Evolutionary conservation across 92 coral and sea anemone species (phyloP), one percentile per base, ranked within the genome.

Genomic region (Pocillopora grandis): DNA sequence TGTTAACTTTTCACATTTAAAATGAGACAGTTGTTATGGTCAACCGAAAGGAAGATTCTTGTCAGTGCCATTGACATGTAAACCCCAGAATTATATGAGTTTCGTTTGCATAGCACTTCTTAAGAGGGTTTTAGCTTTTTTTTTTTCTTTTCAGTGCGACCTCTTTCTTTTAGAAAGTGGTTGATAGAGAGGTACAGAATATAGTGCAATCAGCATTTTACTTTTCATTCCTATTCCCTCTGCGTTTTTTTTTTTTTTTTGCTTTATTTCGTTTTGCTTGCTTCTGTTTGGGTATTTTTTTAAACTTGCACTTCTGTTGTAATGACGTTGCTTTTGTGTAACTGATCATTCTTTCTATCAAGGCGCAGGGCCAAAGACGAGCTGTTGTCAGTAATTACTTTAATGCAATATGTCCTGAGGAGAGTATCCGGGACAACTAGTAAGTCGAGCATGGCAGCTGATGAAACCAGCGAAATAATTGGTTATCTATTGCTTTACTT

Each of bases 381-480:
- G 7, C 66, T 42, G 52, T 42, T 7, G 52, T 42, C 85, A 81
- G 77, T 71, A 12, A 70, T 58, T 33, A 36, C 77, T 68, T 81
- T 33, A 81, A 81, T 70, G 77, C 62, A 33, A 57, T 81, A 19
- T 71, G 31, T 33, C 85, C 85, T 64, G 77, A 71, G 7, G 85
- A 81, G 58, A 69, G 37, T 71, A 58, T 33, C 77, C 60, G 65
- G 65, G 62, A 58, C 69, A 61, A 5, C 77, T 19, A 81, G 77
- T 81, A 71, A 81, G 77, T 81, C 69, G 23, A 42, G 61, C 70
- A 36, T 67, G 36, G 4, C 72, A 59, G 62, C 62, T 12, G 16
- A 16, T 12, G 62, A 12, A 12, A 59, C 62, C 62, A 59, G 62
- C 62, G 10, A 12, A 13, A 27, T 12, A 18, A 4, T 62, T 9